Percentiles rank a stretch among this genome's conserved stretches.
Conservation (phyloP, 2,797 vertebrate genomes). For the Pelodytes ibericus region DNA sequence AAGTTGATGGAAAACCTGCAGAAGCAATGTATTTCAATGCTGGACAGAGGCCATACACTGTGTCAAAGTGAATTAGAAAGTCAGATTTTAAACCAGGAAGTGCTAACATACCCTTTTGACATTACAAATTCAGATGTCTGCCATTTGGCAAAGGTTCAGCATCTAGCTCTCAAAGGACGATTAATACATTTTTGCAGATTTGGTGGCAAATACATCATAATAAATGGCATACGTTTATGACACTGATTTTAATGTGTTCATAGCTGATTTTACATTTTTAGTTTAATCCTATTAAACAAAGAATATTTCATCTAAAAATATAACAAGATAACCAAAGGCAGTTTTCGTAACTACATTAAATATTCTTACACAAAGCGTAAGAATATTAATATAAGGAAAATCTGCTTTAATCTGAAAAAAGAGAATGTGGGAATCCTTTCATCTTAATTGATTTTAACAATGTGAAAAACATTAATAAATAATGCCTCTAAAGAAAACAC, state of each 20-base stretch:
- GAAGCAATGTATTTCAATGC: conserved; percentile 1
- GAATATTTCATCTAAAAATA: neutral
- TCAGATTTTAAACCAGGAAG: conserved; percentile 15
- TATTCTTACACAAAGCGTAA: too few species aligned
- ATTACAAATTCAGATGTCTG: conserved; percentile 30
- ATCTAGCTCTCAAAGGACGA: neutral
- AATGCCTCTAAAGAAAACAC: too few species aligned
- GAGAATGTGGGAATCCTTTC: too few species aligned
- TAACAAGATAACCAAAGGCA: too few species aligned
- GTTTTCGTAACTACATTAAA: too few species aligned
- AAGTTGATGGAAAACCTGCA: conserved; percentile 15
- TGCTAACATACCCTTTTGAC: conserved; percentile 10
- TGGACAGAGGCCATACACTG: conserved; percentile 16
- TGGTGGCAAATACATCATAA: neutral
- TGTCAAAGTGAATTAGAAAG: conserved; percentile 39
- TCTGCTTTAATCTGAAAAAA: too few species aligned
- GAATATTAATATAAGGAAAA: too few species aligned
- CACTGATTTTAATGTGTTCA: conserved; percentile 4
- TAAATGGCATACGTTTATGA: conserved; percentile 1
- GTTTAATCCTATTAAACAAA: neutral
- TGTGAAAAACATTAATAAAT: too few species aligned
- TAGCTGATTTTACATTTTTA: neutral
- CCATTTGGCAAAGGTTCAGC: conserved; percentile 4
- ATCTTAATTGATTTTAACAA: too few species aligned
- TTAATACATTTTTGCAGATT: conserved; percentile 14